phyloP scores from a whole-genome alignment of 2,888 invertebrate genomes.

The Drosophila anomalata region DNA sequence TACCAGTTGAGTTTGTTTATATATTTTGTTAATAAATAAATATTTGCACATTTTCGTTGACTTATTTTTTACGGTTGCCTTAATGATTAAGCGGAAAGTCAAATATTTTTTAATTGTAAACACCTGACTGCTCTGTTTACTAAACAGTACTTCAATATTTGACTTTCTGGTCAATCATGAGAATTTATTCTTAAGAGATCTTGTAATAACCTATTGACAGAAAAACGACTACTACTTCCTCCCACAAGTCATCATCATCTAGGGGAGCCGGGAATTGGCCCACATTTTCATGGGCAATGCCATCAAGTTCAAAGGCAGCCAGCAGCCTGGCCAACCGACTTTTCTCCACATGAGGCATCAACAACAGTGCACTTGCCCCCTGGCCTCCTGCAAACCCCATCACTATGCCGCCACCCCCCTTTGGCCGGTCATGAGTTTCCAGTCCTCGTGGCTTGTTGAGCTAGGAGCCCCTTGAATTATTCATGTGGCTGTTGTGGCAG shows the following conservation, averaged over 20 bases:
- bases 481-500: slow-evolving; percentile 46
- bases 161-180: background rate
- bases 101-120: slow-evolving; percentile 8
- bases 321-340: slow-evolving; percentile 24
- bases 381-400: background rate
- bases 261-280: slow-evolving; percentile 10
- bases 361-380: slow-evolving; percentile 17
- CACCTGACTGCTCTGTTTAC: background rate
- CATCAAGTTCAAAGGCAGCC: slow-evolving; percentile 47
- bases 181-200: background rate
- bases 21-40: slow-evolving; percentile 45
- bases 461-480: slow-evolving; percentile 45
- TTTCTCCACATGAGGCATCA: slow-evolving; percentile 14
- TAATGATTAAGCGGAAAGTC: slow-evolving; percentile 6
- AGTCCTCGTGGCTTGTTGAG: slow-evolving; percentile 26
- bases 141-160: background rate
- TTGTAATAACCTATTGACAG: background rate
- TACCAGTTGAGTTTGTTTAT: slow-evolving; percentile 51
- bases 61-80: background rate
- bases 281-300: slow-evolving; percentile 35
- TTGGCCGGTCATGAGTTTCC: slow-evolving; percentile 7
- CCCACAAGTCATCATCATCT: background rate
- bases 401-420: background rate
- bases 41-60: background rate
- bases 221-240: slow-evolving; percentile 4